Percentiles rank a stretch among this genome's conserved stretches.
phyloP scores from a whole-genome alignment of 1,140 invertebrate species.

The Aphaenogaster rudis region DNA sequence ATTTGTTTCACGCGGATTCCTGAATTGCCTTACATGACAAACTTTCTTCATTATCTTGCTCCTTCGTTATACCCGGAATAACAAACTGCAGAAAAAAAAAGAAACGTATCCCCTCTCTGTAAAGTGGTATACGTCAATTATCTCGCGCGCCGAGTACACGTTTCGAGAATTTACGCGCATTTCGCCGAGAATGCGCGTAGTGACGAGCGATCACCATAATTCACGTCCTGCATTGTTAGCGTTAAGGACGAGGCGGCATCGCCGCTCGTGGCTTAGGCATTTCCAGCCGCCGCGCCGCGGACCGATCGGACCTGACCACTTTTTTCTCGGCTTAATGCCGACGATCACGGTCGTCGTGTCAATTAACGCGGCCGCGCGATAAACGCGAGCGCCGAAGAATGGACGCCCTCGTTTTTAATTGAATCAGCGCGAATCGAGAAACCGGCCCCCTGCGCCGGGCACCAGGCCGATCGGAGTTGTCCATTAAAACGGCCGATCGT shows the following conservation, averaged over 20 bases:
- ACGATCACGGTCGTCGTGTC: constrained; percentile 74
- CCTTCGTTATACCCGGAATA: not conserved
- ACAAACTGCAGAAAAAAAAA: not conserved
- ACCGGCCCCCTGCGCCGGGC: constrained; percentile 43
- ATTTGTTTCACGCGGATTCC: not conserved
- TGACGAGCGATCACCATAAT: constrained; percentile 55
- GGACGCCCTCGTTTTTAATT: constrained; percentile 75
- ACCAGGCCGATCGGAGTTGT: constrained; percentile 54
- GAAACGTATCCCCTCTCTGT: not conserved
- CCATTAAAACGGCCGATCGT: constrained; percentile 76
- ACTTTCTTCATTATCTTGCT: not conserved
- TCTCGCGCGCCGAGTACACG: constrained; percentile 26
- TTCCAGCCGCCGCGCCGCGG: not conserved
- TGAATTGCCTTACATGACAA: not conserved
- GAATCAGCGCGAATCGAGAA: constrained; percentile 72
- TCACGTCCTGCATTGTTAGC: constrained; percentile 62
- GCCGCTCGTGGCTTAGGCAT: constrained; percentile 15
- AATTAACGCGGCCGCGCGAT: constrained; percentile 72
- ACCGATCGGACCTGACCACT: constrained; percentile 55
- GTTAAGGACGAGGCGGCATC: constrained; percentile 56
- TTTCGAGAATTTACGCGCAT: constrained; percentile 59
- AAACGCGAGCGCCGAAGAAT: constrained; percentile 65
- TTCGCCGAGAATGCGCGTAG: constrained; percentile 35
- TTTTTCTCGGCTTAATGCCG: constrained; percentile 52
- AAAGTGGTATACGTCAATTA: constrained; percentile 50